Evolutionary conservation across 1,140 invertebrate species (phyloP).

Genomic region (Berghia stephanieae): DNA sequence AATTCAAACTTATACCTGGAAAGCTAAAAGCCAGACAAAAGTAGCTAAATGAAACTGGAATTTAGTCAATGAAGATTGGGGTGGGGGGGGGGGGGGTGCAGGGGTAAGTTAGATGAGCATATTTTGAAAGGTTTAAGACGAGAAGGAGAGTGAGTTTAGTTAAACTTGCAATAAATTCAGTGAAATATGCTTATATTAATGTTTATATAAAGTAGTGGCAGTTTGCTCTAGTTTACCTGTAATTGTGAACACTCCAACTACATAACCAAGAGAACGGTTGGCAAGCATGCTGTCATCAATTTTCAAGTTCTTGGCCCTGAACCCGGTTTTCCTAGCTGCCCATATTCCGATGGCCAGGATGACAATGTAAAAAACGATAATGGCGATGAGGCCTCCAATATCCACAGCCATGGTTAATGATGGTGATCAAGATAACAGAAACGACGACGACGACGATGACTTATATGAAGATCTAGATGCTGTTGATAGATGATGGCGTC

Average conservation of each 20-base stretch:
- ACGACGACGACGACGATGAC: no score
- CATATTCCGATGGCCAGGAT: slow-evolving; percentile 93
- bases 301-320: slow-evolving; percentile 64
- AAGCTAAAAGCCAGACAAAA: no score
- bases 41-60: not conserved
- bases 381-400: slow-evolving; percentile 81
- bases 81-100: no score
- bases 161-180: not conserved
- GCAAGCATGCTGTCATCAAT: slow-evolving; percentile 95
- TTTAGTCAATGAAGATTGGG: not conserved
- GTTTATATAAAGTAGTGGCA: not conserved
- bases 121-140: not conserved
- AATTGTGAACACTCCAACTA: slow-evolving; percentile 99
- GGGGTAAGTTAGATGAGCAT: not conserved
- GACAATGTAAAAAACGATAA: slow-evolving; percentile 91
- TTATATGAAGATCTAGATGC: no score
- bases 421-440: no score
- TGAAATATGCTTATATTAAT: not conserved
- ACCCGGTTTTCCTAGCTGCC: slow-evolving; percentile 84
- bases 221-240: slow-evolving; percentile 75
- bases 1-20: not conserved
- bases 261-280: slow-evolving; percentile 91
- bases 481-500: no score
- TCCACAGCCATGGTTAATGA: slow-evolving; percentile 46
- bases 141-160: not conserved